These are phyloP conservation scores for Potorous gilbertii DNA, from an alignment of 2,797 vertebrate genomes.

Conservation along the genomic window DNA sequence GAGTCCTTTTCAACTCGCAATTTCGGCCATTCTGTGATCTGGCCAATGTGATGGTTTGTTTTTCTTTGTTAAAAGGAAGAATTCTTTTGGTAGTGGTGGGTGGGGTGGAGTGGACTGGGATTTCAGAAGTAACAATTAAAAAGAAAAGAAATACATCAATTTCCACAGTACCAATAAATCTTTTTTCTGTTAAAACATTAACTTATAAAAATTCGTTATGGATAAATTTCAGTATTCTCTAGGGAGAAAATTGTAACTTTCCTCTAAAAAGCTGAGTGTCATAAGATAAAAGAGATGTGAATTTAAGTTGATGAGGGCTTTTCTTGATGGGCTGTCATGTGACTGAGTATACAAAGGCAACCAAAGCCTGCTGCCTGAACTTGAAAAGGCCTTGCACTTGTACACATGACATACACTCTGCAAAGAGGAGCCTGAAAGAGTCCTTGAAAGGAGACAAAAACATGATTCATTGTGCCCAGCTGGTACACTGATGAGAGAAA, in stretches of 20 bases:
- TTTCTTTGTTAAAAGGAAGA: background rate
- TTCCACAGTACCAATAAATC: background rate
- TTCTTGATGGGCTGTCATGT: background rate
- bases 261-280: constrained; percentile 4
- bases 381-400: background rate
- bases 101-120: background rate
- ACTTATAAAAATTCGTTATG: background rate
- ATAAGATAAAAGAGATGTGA: background rate
- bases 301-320: background rate
- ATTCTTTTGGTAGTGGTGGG: background rate
- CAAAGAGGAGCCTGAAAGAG: background rate
- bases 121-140: background rate
- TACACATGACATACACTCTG: background rate
- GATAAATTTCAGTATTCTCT: background rate
- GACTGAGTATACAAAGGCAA: background rate
- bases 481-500: background rate
- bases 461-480: constrained; percentile 14
- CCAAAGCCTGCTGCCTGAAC: background rate
- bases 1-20: background rate
- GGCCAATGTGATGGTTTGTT: background rate
- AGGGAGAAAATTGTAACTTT: constrained; percentile 1
- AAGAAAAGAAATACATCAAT: background rate
- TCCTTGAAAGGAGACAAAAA: constrained; percentile 17
- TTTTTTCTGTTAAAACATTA: background rate
- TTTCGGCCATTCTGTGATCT: background rate